Base-by-base conservation (phyloP, 2,113 vertebrate species). In the Mirounga angustirostris region DNA sequence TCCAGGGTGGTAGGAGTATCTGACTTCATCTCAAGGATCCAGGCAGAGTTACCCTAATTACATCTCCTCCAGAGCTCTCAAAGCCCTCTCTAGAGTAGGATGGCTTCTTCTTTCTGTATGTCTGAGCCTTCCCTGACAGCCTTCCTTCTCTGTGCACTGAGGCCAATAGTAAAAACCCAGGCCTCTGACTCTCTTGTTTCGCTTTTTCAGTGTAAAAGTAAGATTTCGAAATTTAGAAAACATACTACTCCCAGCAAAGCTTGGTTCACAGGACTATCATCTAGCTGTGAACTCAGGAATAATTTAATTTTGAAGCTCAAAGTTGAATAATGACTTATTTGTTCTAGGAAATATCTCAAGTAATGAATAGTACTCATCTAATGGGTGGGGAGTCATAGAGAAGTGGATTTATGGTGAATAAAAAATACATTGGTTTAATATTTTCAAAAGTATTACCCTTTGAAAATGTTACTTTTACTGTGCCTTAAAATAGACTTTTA, bases 401-500 rank as follows among this genome's bases (percentile, higher is more conserved):
- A 97, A 96, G 90, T 90, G 6, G 10, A 90, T 96, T 96, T 94
- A 91, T 92, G 43, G 58, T 90, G 43, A 92, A 96, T 96, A 40
- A 91, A 96, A 97, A 82, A 89, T 83, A 96, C 12, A 96, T 26
- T 94, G 56, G 58, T 58, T 97, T 96, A 96, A 95, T 89, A 82
- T 81, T 96, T 94, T 90, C 43, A n/a, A 80, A 97, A 74, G 18
- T 69, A 94, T 97, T 96, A 86, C 73, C 43, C 50, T 63, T 96
- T 97, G 69, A 73, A 91, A 96, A 94, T 90, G 52, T 92, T 96
- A 95, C 90, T 97, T 96, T 2, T 40, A 40, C 40, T 40, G 24
- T 71, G 21, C 76, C 84, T 95, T 95, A 94, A 97, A 98, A 98
- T 97, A 95, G 91, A 88, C 58, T 97, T 21, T 89, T 92, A 94